phyloP scores from a whole-genome alignment of 2,888 invertebrate genomes.

The Andrena fulva region DNA sequence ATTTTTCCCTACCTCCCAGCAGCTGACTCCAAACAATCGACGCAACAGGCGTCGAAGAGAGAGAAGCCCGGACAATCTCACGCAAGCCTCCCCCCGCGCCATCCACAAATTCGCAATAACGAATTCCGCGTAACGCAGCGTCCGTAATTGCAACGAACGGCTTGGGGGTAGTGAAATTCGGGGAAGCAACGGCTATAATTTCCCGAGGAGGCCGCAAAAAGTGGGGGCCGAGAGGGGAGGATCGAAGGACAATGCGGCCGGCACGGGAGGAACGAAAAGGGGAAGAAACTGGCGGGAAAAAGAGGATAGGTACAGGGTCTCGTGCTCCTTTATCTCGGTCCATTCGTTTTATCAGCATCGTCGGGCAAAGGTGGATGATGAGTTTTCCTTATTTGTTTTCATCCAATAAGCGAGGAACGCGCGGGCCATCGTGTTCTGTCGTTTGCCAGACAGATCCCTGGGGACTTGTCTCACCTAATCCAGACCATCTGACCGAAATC shows the following conservation, averaged over 20 bases:
- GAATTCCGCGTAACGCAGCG: constrained; percentile 40
- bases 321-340: constrained; percentile 71
- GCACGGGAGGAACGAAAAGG: constrained; percentile 6
- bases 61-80: no score
- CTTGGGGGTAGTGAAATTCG: constrained; percentile 33
- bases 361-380: constrained; percentile 72
- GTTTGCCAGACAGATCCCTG: constrained; percentile 58
- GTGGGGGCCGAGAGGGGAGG: not conserved
- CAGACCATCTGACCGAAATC: constrained; percentile 50
- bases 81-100: not conserved
- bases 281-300: not conserved
- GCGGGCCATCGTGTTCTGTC: constrained; percentile 46
- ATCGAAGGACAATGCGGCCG: constrained; percentile 39
- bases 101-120: constrained; percentile 25
- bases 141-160: constrained; percentile 36
- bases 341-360: constrained; percentile 73
- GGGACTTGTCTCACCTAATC: constrained; percentile 38
- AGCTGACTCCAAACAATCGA: no score
- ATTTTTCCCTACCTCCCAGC: no score
- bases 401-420: constrained; percentile 72
- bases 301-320: constrained; percentile 1
- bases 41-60: no score
- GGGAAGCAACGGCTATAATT: constrained; percentile 47
- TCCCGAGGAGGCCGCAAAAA: constrained; percentile 44
- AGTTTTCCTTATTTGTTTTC: constrained; percentile 77